phyloP scores from a whole-genome alignment of 2,888 invertebrate genomes.

The Cabera pusaria region DNA sequence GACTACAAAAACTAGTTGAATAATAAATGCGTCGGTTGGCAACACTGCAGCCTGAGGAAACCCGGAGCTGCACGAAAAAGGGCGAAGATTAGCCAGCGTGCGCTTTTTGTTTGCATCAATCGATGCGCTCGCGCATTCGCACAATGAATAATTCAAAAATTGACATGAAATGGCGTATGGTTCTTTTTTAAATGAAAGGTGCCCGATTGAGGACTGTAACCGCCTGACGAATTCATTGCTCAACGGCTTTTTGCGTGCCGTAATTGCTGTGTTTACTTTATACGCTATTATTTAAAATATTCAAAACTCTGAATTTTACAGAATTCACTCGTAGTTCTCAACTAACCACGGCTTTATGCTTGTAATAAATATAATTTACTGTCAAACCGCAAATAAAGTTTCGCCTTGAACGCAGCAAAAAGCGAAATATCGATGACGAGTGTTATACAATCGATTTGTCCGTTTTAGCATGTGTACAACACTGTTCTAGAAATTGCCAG shows the following conservation, averaged over 20 bases:
- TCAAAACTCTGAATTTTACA: constrained; percentile 11
- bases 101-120: constrained; percentile 83
- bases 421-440: constrained; percentile 34
- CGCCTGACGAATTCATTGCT: constrained; percentile 83
- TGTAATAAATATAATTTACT: constrained; percentile 63
- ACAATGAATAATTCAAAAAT: constrained; percentile 83
- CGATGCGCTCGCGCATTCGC: constrained; percentile 83
- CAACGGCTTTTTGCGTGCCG: constrained; percentile 76
- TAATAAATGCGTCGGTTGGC: constrained; percentile 75
- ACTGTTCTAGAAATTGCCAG: constrained; percentile 34
- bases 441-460: constrained; percentile 40
- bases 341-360: constrained; percentile 38
- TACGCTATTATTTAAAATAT: constrained; percentile 48
- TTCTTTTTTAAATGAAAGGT: constrained; percentile 82
- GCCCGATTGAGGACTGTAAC: constrained; percentile 84
- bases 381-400: constrained; percentile 73
- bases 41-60: constrained; percentile 70
- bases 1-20: constrained; percentile 80
- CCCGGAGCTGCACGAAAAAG: constrained; percentile 68
- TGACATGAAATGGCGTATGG: constrained; percentile 84
- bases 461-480: constrained; percentile 23
- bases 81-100: constrained; percentile 81
- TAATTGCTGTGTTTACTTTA: constrained; percentile 78
- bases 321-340: constrained; percentile 4
- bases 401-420: constrained; percentile 49